A percentile compares a stretch with the other conserved stretches of the same genome.
These are phyloP conservation scores for Leptocoma aspasia DNA, from an alignment of 2,113 vertebrate genomes.

Conservation along the genomic window DNA sequence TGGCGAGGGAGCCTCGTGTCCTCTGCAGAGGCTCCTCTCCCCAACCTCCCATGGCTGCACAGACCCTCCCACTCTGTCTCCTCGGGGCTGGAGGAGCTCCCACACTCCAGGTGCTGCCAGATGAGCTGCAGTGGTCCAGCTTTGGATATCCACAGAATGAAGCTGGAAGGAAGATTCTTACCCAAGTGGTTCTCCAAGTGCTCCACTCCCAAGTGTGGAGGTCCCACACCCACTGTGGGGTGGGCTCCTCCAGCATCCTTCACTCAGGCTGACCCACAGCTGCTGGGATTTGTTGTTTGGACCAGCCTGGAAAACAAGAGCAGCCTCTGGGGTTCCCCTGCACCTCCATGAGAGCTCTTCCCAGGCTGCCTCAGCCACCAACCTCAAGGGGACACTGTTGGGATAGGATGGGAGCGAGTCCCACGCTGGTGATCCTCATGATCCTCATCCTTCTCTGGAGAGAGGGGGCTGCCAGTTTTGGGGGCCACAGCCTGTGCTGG, in stretches of 20 bases:
- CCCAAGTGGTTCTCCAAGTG: rapidly evolving
- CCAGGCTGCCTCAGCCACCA: not conserved
- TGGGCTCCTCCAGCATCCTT: not conserved
- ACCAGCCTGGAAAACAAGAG: not conserved
- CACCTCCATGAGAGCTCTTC: not conserved
- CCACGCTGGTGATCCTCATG: not conserved
- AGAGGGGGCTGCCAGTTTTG: not conserved
- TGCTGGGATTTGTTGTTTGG: not conserved
- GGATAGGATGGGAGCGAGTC: not conserved
- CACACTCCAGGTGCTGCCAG: not conserved
- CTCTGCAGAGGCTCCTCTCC: not conserved
- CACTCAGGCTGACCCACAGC: not conserved
- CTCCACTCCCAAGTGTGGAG: not conserved
- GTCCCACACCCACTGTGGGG: not conserved
- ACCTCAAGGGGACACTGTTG: conserved; percentile 50
- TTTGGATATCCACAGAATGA: rapidly evolving
- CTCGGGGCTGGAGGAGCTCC: not conserved
- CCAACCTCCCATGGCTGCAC: not conserved
- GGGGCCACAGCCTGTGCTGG: not conserved
- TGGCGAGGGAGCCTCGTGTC: not conserved
- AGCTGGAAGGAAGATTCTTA: not conserved
- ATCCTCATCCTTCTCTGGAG: not conserved
- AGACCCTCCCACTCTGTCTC: not conserved
- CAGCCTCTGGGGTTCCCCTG: not conserved
- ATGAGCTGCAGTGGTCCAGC: rapidly evolving